Conservation (phyloP, 1,140 invertebrate genomes). For the Magallana ariakensis region DNA sequence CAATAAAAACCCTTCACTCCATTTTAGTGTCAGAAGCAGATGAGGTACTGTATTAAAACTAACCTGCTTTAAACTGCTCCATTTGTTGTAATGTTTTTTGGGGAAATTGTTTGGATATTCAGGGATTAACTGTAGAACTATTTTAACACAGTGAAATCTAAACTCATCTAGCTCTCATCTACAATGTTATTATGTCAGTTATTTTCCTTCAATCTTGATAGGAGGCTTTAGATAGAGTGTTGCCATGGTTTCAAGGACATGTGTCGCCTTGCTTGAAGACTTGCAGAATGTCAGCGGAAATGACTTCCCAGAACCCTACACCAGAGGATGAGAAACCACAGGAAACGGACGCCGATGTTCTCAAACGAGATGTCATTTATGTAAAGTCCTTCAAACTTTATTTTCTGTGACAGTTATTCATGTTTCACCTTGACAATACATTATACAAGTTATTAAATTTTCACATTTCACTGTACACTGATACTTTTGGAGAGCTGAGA, state of each 20-base stretch:
- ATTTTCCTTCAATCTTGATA: conserved; percentile 55
- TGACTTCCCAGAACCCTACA: conserved; percentile 69
- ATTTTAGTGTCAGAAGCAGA: conserved; percentile 88
- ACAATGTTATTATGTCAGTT: too few relatives aligned
- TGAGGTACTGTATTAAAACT: conserved; percentile 80
- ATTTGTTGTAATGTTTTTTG: too few relatives aligned
- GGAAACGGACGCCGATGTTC: conserved; percentile 90
- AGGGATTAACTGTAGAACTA: too few relatives aligned
- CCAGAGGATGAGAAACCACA: conserved; percentile 82
- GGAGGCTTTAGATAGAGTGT: conserved; percentile 84
- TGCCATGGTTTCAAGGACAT: conserved; percentile 84
- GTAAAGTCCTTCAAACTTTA: conserved; percentile 57
- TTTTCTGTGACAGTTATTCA: not conserved
- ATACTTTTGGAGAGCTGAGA: too few relatives aligned
- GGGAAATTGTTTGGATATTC: too few relatives aligned
- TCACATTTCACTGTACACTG: too few relatives aligned
- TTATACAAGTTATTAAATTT: too few relatives aligned
- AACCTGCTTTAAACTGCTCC: too few relatives aligned
- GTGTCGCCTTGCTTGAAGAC: conserved; percentile 83
- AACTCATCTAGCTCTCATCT: too few relatives aligned
- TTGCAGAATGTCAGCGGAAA: conserved; percentile 57
- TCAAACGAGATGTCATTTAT: conserved; percentile 81
- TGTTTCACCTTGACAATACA: too few relatives aligned
- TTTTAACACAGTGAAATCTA: too few relatives aligned
- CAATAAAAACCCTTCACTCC: conserved; percentile 86